phyloP scores from a whole-genome alignment of 2,797 vertebrate species.

The Falco cherrug region DNA sequence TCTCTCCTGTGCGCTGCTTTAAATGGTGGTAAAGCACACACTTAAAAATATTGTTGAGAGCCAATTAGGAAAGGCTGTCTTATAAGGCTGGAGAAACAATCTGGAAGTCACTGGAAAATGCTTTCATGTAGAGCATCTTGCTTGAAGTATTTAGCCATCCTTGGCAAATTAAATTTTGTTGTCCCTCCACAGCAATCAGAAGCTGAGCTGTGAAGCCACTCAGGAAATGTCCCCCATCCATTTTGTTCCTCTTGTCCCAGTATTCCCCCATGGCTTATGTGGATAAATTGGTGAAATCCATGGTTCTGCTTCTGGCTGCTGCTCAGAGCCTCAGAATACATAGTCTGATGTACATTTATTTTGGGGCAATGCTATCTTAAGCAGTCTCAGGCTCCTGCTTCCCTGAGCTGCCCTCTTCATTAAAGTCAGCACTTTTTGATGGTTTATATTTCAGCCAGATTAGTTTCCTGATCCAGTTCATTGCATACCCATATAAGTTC shows the following conservation, averaged over 20 bases:
- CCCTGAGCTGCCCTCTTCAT: neutral
- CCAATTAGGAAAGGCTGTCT: neutral
- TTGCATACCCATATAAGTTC: conserved; percentile 38
- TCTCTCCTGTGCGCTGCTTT: neutral
- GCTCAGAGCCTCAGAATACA: neutral
- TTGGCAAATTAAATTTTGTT: neutral
- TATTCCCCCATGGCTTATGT: neutral
- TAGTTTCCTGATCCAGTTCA: conserved; percentile 43
- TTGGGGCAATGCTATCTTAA: conserved; percentile 7
- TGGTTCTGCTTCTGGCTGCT: neutral
- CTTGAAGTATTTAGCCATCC: neutral
- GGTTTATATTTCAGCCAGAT: conserved; percentile 46
- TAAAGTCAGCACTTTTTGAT: conserved; percentile 45
- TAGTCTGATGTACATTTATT: neutral
- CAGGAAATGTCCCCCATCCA: neutral
- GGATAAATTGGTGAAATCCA: neutral
- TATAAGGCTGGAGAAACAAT: neutral
- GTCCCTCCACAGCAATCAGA: neutral
- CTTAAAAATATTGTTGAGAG: neutral
- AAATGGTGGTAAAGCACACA: neutral
- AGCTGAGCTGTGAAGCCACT: neutral
- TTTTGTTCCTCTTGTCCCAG: neutral
- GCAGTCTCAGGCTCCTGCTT: conserved; percentile 20
- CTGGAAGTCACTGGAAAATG: neutral
- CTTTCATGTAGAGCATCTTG: neutral